Percentiles rank a stretch among this genome's conserved stretches.
These are phyloP conservation scores for Synergus umbraculus DNA, from an alignment of 2,888 invertebrate genomes.

Conservation along the genomic window DNA sequence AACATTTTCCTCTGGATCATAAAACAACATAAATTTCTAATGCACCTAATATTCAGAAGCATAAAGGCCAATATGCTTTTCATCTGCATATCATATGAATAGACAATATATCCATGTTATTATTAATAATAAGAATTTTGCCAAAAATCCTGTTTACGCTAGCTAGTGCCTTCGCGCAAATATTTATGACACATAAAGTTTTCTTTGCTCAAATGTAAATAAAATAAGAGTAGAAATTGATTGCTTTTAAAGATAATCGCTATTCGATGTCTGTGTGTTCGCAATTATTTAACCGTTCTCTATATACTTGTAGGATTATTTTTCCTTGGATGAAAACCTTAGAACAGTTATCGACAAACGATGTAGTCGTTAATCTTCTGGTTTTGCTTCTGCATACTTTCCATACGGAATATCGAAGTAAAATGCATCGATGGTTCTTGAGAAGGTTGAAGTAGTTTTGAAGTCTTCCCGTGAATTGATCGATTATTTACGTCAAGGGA, in stretches of 20 bases:
- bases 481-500: constrained; percentile 16
- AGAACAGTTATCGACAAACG: constrained; percentile 33
- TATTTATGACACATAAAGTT: constrained; percentile 1
- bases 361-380: constrained; percentile 35
- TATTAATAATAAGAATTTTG: neutral
- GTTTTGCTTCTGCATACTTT: constrained; percentile 30
- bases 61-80: too few species aligned
- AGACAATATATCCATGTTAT: neutral
- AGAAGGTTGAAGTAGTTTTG: neutral
- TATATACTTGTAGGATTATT: neutral
- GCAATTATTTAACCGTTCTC: constrained; percentile 2
- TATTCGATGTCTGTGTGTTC: neutral
- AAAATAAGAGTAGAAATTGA: constrained; percentile 18
- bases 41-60: too few species aligned
- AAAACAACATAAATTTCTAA: too few species aligned
- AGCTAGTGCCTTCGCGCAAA: neutral
- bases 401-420: constrained; percentile 13
- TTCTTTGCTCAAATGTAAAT: neutral
- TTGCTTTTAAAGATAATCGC: constrained; percentile 20
- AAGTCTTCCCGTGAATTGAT: constrained; percentile 29
- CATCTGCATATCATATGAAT: too few species aligned
- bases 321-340: neutral
- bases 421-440: constrained; percentile 37
- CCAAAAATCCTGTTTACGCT: neutral
- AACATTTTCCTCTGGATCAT: neutral